Conservation (phyloP, 2,888 invertebrate genomes). For the Epirrita christyi region DNA sequence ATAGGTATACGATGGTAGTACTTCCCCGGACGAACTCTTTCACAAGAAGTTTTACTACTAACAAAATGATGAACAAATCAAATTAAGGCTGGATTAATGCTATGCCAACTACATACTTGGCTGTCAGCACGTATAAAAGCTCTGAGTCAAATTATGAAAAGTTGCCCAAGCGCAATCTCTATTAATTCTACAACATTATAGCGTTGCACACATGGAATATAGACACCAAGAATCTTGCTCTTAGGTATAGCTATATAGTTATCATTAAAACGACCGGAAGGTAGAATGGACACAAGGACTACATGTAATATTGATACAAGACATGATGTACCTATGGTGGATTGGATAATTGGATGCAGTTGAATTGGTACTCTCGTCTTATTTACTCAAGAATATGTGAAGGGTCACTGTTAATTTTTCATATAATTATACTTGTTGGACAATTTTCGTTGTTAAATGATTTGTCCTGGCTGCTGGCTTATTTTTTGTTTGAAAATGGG, state of each 20-base stretch:
- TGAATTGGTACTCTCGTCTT: neutral
- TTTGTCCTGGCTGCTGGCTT: too few relatives aligned
- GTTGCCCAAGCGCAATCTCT: neutral
- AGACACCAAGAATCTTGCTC: conserved; percentile 2
- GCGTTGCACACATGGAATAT: neutral
- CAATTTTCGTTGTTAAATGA: too few relatives aligned
- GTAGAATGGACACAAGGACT: conserved; percentile 42
- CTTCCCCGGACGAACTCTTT: too few relatives aligned
- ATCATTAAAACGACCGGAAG: conserved; percentile 41
- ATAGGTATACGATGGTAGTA: too few relatives aligned
- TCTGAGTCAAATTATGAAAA: neutral
- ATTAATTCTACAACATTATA: neutral
- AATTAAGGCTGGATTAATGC: too few relatives aligned
- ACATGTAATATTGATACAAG: conserved; percentile 38
- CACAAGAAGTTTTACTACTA: too few relatives aligned
- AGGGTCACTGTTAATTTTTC: too few relatives aligned
- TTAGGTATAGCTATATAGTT: conserved; percentile 27
- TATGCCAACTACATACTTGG: too few relatives aligned
- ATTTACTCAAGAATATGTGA: neutral
- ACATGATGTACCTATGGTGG: conserved; percentile 24
- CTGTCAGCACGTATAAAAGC: too few relatives aligned
- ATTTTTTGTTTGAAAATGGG: too few relatives aligned
- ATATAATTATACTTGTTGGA: too few relatives aligned
- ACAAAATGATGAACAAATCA: too few relatives aligned
- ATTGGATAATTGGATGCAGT: conserved; percentile 31